These are phyloP conservation scores for Sinocyclocheilus grahami DNA, from an alignment of 2,113 vertebrate species.

Conservation along the genomic window DNA sequence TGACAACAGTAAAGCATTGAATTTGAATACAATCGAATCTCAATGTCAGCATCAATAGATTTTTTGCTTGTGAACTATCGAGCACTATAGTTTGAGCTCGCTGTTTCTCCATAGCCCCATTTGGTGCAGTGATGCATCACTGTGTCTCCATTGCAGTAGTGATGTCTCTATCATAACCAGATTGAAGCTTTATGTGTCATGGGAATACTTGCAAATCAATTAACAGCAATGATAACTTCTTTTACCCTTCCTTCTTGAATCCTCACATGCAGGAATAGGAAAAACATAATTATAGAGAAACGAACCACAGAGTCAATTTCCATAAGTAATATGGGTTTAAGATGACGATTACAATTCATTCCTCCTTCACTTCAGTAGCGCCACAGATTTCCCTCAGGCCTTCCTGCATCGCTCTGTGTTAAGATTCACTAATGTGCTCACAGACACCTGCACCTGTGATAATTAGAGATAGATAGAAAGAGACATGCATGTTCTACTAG, in stretches of 20 bases:
- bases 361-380: background rate
- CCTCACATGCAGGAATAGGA: background rate
- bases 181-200: slow-evolving; percentile 9
- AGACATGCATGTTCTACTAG: background rate
- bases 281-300: slow-evolving; percentile 2
- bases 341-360: background rate
- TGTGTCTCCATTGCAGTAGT: slow-evolving; percentile 2
- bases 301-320: background rate
- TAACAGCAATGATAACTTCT: background rate
- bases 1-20: background rate
- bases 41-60: slow-evolving; percentile 27
- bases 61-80: slow-evolving; percentile 1
- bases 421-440: slow-evolving; percentile 10
- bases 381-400: slow-evolving; percentile 17
- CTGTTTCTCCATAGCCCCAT: slow-evolving; percentile 17
- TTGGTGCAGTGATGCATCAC: slow-evolving; percentile 17
- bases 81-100: slow-evolving; percentile 4
- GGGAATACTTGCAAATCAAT: slow-evolving; percentile 17
- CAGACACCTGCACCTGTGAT: slow-evolving; percentile 28
- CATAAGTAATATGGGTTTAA: slow-evolving; percentile 7
- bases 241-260: background rate
- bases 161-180: background rate
- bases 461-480: slow-evolving; percentile 12
- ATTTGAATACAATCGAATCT: slow-evolving; percentile 49
- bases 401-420: background rate